These are phyloP conservation scores for Cabera pusaria DNA, from an alignment of 2,888 invertebrate species.

Conservation along the genomic window DNA sequence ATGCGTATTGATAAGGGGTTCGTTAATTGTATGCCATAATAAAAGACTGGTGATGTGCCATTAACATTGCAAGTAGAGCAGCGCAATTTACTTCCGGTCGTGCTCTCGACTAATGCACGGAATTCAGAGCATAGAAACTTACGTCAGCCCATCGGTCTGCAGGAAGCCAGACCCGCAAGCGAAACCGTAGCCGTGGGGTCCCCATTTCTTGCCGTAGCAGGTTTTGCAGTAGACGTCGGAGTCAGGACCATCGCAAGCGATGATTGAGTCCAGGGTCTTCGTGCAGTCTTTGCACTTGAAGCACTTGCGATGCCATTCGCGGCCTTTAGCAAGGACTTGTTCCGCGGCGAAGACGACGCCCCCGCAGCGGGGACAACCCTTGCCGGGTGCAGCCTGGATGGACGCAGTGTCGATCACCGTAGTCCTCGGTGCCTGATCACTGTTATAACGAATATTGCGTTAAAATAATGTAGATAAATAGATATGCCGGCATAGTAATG, in stretches of 20 bases:
- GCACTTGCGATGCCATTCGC: constrained; percentile 96
- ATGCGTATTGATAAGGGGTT: too few species aligned
- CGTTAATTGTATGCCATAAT: too few species aligned
- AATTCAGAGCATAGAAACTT: constrained; percentile 53
- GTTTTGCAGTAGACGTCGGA: constrained; percentile 97
- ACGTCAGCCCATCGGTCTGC: constrained; percentile 95
- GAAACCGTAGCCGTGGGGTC: constrained; percentile 98
- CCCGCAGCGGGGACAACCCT: constrained; percentile 95
- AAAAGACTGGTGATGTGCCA: constrained; percentile 7
- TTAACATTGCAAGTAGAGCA: constrained; percentile 17
- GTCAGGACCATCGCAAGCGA: constrained; percentile 97
- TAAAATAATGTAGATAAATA: neutral
- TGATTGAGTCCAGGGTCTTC: constrained; percentile 97
- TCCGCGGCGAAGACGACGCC: constrained; percentile 97
- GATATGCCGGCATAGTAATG: too few species aligned
- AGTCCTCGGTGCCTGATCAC: constrained; percentile 90
- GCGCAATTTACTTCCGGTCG: constrained; percentile 2
- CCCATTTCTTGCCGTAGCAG: constrained; percentile 99
- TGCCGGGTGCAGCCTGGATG: constrained; percentile 92
- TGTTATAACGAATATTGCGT: constrained; percentile 47
- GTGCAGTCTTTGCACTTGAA: constrained; percentile 96
- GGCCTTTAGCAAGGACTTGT: constrained; percentile 94
- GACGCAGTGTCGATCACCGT: constrained; percentile 90
- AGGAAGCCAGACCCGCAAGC: constrained; percentile 97
- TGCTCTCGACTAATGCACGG: neutral